Percentiles rank a stretch among this genome's conserved stretches.
Conservation (phyloP, 1,140 invertebrate species). For the Polyergus mexicanus region DNA sequence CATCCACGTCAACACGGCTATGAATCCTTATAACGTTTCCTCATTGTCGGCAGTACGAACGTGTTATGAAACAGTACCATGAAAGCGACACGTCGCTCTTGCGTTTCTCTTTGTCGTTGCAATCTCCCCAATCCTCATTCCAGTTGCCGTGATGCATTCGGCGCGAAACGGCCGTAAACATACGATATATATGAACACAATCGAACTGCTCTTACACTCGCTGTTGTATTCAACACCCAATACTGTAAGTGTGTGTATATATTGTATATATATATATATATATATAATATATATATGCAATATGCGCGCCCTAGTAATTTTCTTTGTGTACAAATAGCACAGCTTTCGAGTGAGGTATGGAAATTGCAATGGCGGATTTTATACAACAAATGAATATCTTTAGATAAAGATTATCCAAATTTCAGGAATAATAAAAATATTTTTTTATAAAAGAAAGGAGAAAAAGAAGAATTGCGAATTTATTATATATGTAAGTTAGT, state of each 20-base stretch:
- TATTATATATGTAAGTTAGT: background rate
- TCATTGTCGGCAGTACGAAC: background rate
- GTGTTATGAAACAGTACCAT: background rate
- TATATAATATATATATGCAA: background rate
- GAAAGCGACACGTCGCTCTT: background rate
- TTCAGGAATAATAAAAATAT: background rate
- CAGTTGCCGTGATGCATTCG: constrained; percentile 35
- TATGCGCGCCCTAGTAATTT: constrained; percentile 18
- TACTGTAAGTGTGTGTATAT: too few relatives aligned
- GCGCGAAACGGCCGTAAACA: constrained; percentile 39
- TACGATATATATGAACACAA: constrained; percentile 22
- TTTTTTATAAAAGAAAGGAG: background rate
- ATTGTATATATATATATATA: too few relatives aligned
- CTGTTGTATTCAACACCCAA: constrained; percentile 20
- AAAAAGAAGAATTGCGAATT: too few relatives aligned
- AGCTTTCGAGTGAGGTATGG: background rate
- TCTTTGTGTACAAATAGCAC: constrained; percentile 1
- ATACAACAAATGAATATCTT: background rate
- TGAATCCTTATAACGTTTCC: background rate
- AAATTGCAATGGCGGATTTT: constrained; percentile 1
- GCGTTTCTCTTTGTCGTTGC: background rate
- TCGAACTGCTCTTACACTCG: constrained; percentile 23
- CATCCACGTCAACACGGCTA: background rate
- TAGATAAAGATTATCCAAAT: background rate
- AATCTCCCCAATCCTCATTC: constrained; percentile 2